Conservation (phyloP, 2,113 vertebrate genomes). For the Okapia johnstoni region DNA sequence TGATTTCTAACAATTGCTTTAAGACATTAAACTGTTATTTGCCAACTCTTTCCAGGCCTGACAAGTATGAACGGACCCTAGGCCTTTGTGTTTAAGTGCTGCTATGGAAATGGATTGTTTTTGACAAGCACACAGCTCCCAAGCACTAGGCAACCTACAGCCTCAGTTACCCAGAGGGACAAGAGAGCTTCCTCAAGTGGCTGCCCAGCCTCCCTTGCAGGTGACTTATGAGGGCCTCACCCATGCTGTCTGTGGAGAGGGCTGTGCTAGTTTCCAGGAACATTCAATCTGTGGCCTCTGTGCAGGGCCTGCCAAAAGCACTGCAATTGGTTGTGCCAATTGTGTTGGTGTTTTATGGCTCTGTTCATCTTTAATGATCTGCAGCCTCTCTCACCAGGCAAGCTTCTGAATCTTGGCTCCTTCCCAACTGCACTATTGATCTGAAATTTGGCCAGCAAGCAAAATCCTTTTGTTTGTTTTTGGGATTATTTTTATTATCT, state of each 20-base stretch:
- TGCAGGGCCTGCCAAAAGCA: slow-evolving; percentile 11
- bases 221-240: not conserved
- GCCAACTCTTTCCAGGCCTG: not conserved
- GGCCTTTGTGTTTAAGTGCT: not conserved
- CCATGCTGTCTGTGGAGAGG: not conserved
- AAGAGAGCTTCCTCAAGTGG: not conserved
- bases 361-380: slow-evolving; percentile 66
- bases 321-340: not conserved
- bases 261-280: not conserved
- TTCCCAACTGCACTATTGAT: slow-evolving; percentile 67
- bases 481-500: slow-evolving; percentile 66
- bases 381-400: slow-evolving; percentile 46
- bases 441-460: slow-evolving; percentile 60
- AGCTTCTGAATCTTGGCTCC: slow-evolving; percentile 49
- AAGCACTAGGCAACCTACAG: not conserved
- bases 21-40: not conserved
- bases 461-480: slow-evolving; percentile 64
- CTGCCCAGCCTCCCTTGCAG: not conserved
- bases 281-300: not conserved
- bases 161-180: not conserved
- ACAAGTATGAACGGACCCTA: not conserved
- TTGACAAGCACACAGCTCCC: not conserved
- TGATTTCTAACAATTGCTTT: slow-evolving; percentile 3
- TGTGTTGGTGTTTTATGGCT: slow-evolving; percentile 55
- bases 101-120: not conserved